Conservation (phyloP, 2,888 invertebrate genomes). For the Actias luna region DNA sequence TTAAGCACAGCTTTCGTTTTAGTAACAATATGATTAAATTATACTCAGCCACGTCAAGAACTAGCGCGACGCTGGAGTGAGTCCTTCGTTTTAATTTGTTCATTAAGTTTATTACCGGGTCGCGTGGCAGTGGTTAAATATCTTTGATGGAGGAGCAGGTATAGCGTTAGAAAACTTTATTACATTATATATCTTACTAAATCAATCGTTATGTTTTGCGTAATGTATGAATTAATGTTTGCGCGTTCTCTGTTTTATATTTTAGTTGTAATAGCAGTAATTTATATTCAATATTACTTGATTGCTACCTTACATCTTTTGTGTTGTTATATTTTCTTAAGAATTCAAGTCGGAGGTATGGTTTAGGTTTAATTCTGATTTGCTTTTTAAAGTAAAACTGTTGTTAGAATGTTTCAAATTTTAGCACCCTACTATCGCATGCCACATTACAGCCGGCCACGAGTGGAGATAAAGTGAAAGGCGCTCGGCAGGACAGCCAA, state of each 20-base stretch:
- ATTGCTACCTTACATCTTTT: not conserved
- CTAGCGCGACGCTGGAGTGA: slow-evolving; percentile 3
- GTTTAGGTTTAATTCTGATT: not conserved
- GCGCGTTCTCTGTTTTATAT: not conserved
- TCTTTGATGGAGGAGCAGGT: slow-evolving; percentile 4
- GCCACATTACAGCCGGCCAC: too few species aligned
- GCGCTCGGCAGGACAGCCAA: too few species aligned
- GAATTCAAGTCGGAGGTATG: not conserved
- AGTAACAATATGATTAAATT: slow-evolving; percentile 7
- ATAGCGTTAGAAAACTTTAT: slow-evolving; percentile 4
- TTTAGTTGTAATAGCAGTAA: not conserved
- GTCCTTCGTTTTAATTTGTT: slow-evolving; percentile 10
- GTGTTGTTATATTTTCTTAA: not conserved
- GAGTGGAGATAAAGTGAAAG: too few species aligned
- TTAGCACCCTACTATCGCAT: too few species aligned
- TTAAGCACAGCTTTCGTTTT: not conserved
- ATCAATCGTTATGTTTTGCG: slow-evolving; percentile 2
- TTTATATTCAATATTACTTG: not conserved
- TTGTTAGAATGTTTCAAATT: too few species aligned
- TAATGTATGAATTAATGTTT: not conserved
- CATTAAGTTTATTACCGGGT: slow-evolving; percentile 11
- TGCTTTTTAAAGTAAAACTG: too few species aligned
- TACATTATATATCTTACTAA: not conserved
- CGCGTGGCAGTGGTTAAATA: slow-evolving; percentile 3
- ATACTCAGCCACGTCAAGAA: slow-evolving; percentile 5